Evolutionary conservation across 2,113 vertebrate species (phyloP), one percentile per base, ranked within the genome.

Genomic region (Rhombomys opimus): DNA sequence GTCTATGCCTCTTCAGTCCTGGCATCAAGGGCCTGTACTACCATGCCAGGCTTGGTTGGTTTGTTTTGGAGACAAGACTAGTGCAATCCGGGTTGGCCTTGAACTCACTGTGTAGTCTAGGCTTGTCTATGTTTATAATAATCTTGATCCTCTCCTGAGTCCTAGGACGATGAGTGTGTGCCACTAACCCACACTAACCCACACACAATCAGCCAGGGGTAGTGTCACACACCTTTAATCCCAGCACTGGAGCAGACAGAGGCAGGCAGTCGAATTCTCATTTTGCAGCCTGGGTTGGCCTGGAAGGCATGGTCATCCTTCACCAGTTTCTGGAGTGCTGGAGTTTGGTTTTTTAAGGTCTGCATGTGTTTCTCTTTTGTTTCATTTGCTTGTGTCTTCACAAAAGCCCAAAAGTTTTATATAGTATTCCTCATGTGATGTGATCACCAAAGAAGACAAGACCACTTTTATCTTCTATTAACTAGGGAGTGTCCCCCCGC

Each of bases 391-490:
- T 52, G 14, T 52, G 27, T 78, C 15, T 30, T n/a, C 46, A 52
- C 8, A 17, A 78, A 30, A 77, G 7, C 73, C 73, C 76, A 52
- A 3, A 3, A 52, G 46, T 77, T 77, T 52, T 52, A 88, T 67
- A 59, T 30, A 14, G 35, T 50, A 25, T 94, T 89, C 65, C 77
- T 80, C 41, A 22, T 81, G 41, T 90, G 89, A 30, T 72, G 30
- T 68, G 52, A 81, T 50, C 59, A 76, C 25, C 68, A 52, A 50
- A 41, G 91, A 90, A 78, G 81, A 70, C 76, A 94, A 52, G 18
- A 8, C 15, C 65, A 52, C 72, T 80, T 50, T 96, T 78, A 87
- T 76, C 67, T 84, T 78, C 86, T 92, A 86, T 80, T 76, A 41
- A 92, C 10, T 61, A 30, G 57, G 76, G 5, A 68, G 46, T 89